These are phyloP conservation scores for Pavo muticus DNA, from an alignment of 2,113 vertebrate species.

Conservation along the genomic window DNA sequence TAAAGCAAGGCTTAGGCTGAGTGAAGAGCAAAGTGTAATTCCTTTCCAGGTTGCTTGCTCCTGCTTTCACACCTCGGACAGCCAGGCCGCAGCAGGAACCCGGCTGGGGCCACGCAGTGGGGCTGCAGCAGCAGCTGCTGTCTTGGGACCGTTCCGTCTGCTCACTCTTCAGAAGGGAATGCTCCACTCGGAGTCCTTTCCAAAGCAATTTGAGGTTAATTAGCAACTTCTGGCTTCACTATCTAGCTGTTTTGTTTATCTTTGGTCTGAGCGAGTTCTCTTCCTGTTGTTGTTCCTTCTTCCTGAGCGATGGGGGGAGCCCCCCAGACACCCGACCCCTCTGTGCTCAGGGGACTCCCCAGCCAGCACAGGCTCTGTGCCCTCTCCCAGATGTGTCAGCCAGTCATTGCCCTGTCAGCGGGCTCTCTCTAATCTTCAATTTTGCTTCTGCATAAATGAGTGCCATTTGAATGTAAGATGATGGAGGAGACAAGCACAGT, in stretches of 20 bases:
- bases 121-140: not conserved
- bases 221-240: constrained; percentile 42
- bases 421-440: not conserved
- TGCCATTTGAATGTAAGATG: accelerated
- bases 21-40: not conserved
- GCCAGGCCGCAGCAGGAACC: accelerated
- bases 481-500: not conserved
- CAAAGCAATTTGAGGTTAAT: constrained; percentile 12
- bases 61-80: not conserved
- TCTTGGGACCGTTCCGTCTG: not conserved
- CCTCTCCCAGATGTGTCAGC: not conserved
- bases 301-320: not conserved
- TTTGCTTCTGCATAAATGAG: not conserved
- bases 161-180: not conserved
- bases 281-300: constrained; percentile 50
- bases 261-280: constrained; percentile 1
- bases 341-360: accelerated
- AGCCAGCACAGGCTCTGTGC: not conserved
- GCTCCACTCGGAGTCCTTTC: not conserved
- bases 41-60: not conserved
- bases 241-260: constrained; percentile 44
- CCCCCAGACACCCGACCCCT: accelerated
- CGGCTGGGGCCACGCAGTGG: accelerated
- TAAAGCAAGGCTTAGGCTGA: not conserved
- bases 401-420: not conserved